Percentiles rank a stretch among this genome's conserved stretches.
These are phyloP conservation scores for Oxyteleia sp. DNA, from an alignment of 2,888 invertebrate genomes.

Conservation along the genomic window DNA sequence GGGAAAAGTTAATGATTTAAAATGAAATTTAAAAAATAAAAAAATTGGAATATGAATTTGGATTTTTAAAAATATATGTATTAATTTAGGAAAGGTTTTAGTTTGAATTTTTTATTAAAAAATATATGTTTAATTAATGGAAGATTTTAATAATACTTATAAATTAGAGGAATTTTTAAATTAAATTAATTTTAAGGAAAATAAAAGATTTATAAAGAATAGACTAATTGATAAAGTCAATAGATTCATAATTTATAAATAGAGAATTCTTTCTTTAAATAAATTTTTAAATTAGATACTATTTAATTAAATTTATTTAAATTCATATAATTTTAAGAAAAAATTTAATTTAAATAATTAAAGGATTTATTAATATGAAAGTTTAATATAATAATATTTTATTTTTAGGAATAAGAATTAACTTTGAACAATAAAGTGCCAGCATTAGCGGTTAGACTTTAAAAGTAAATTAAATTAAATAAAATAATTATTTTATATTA, in stretches of 20 bases:
- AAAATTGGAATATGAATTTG: too few species aligned
- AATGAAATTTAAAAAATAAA: too few species aligned
- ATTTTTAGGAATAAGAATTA: slow-evolving; percentile 90
- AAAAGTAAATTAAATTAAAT: slow-evolving; percentile 88
- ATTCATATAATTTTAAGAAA: not conserved
- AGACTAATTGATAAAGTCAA: slow-evolving; percentile 65
- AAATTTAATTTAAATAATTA: slow-evolving; percentile 38
- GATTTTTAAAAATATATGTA: too few species aligned
- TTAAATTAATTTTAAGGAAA: too few species aligned
- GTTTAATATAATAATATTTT: slow-evolving; percentile 89
- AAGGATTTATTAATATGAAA: slow-evolving; percentile 85
- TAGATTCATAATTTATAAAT: slow-evolving; percentile 62
- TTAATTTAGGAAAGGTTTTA: too few species aligned
- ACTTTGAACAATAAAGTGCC: slow-evolving; percentile 89
- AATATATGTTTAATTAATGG: too few species aligned
- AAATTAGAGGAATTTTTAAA: too few species aligned
- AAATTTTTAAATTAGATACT: not conserved
- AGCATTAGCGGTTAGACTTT: slow-evolving; percentile 87
- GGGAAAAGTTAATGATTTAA: too few species aligned
- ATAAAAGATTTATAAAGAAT: too few species aligned
- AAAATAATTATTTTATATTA: slow-evolving; percentile 91
- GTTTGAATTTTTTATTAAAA: too few species aligned
- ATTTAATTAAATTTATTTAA: slow-evolving; percentile 1
- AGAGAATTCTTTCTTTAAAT: slow-evolving; percentile 49
- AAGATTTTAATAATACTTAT: too few species aligned